Conservation (phyloP, 1,140 invertebrate species). For the Portunus trituberculatus region DNA sequence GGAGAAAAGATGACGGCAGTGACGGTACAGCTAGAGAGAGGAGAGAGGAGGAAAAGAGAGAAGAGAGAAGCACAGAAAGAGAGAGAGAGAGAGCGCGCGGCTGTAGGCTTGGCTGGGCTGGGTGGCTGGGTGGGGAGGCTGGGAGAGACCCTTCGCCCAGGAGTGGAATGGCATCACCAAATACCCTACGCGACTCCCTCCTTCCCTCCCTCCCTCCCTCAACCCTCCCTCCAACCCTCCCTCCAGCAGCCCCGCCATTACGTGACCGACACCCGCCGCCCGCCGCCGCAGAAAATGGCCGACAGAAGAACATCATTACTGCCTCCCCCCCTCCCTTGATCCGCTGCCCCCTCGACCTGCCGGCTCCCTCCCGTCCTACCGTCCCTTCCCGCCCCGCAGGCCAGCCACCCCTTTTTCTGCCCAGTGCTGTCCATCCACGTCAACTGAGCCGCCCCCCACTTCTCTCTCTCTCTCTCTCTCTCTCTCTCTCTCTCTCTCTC, state of each 20-base stretch:
- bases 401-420: not conserved
- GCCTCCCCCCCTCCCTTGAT: not conserved
- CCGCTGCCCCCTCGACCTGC: not conserved
- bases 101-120: too few species aligned
- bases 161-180: not conserved
- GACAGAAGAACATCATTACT: conserved; percentile 1
- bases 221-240: not conserved
- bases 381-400: not conserved
- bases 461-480: conserved; percentile 12
- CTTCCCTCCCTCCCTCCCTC: not conserved
- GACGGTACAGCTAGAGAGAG: not conserved
- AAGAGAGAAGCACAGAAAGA: not conserved
- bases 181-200: not conserved
- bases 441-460: not conserved
- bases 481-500: not conserved
- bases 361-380: not conserved
- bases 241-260: not conserved
- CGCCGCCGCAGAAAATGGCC: not conserved
- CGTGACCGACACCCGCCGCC: not conserved
- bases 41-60: not conserved
- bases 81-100: not conserved
- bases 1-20: too few species aligned
- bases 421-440: not conserved
- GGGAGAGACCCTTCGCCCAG: not conserved
- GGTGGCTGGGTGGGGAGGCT: too few species aligned